phyloP scores from a whole-genome alignment of 2,888 invertebrate species.

The Lottia gigantea region DNA sequence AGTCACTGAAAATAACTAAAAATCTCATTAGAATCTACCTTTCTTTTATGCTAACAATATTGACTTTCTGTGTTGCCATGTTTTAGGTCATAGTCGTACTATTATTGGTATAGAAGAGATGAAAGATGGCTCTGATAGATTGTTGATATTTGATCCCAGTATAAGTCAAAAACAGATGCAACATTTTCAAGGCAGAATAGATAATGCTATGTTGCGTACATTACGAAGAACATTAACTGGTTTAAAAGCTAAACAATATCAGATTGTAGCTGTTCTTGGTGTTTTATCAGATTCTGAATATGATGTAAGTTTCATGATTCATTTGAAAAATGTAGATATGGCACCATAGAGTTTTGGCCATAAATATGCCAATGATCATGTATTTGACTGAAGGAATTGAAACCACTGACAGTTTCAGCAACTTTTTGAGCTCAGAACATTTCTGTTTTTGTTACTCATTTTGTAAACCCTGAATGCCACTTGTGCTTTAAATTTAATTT shows the following conservation, averaged over 20 bases:
- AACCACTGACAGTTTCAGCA: too few relatives aligned
- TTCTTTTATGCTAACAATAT: background rate
- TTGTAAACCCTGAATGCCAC: too few relatives aligned
- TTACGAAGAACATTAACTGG: conserved; percentile 81
- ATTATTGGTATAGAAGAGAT: conserved; percentile 88
- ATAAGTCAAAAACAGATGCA: conserved; percentile 79
- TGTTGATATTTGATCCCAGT: conserved; percentile 87
- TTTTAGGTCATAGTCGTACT: conserved; percentile 80
- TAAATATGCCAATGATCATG: too few relatives aligned
- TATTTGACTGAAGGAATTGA: too few relatives aligned
- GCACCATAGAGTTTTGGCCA: too few relatives aligned
- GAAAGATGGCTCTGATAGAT: conserved; percentile 74
- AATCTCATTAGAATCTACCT: too few relatives aligned
- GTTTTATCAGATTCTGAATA: conserved; percentile 78
- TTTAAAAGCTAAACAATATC: conserved; percentile 87
- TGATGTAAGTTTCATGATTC: conserved; percentile 38
- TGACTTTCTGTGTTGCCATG: background rate
- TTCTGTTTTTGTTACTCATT: too few relatives aligned
- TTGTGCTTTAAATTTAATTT: too few relatives aligned
- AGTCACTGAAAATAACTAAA: too few relatives aligned
- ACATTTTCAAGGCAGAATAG: conserved; percentile 74
- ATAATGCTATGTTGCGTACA: conserved; percentile 75
- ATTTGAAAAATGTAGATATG: too few relatives aligned
- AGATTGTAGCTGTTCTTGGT: conserved; percentile 84
- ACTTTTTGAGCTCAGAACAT: too few relatives aligned